A percentile compares a stretch with the other conserved stretches of the same genome.
Evolutionary conservation across 2,113 vertebrate species (phyloP).

Genomic region (Riparia riparia): DNA sequence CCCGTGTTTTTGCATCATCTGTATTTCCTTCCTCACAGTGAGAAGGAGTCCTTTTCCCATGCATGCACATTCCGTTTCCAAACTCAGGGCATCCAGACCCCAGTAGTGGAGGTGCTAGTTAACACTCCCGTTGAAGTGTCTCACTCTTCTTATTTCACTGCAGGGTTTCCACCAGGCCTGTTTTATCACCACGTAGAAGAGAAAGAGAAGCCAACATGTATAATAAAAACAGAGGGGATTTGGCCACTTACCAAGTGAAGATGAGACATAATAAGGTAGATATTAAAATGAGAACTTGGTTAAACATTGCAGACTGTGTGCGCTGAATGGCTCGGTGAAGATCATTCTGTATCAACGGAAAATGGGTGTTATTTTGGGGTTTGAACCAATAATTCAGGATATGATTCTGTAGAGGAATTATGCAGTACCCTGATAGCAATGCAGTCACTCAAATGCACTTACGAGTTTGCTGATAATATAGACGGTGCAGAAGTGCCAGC

Average conservation of each 20-base stretch:
- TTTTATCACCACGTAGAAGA: neutral
- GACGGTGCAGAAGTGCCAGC: neutral
- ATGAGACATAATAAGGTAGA: conserved; percentile 88
- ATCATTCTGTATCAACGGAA: conserved; percentile 81
- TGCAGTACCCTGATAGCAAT: neutral
- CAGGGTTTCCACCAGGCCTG: neutral
- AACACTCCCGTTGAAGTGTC: neutral
- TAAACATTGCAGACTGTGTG: conserved; percentile 88
- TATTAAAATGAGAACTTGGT: conserved; percentile 89
- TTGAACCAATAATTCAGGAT: neutral
- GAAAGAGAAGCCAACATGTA: neutral
- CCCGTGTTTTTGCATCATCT: neutral
- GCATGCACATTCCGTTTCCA: neutral
- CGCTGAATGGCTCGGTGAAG: conserved; percentile 87
- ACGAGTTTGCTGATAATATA: neutral
- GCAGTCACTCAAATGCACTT: neutral
- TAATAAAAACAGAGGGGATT: neutral
- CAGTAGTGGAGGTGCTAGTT: neutral
- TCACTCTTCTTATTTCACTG: neutral
- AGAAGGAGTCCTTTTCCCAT: neutral
- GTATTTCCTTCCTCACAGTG: neutral
- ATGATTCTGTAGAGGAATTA: neutral
- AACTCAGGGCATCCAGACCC: neutral
- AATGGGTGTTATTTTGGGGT: conserved; percentile 7
- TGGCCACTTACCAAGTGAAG: conserved; percentile 85